phyloP scores from a whole-genome alignment of 2,113 vertebrate species.

The Falco punctatus region DNA sequence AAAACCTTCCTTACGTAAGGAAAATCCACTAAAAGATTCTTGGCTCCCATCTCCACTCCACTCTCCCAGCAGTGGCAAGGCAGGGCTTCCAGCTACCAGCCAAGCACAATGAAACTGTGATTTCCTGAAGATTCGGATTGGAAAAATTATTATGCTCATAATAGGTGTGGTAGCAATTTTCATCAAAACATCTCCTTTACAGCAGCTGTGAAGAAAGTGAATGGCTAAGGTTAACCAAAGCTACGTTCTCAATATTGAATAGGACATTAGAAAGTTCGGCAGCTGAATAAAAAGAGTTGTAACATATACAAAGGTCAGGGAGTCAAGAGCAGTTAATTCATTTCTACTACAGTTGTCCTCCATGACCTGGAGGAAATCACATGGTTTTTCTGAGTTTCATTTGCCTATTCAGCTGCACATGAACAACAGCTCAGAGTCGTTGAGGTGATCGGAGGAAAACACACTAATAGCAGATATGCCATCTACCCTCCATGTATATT shows the following conservation, averaged over 20 bases:
- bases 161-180: neutral
- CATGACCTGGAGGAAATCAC: neutral
- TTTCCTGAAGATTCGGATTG: neutral
- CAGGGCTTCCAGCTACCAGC: neutral
- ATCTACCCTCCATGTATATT: neutral
- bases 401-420: neutral
- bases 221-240: neutral
- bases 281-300: neutral
- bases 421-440: neutral
- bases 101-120: neutral
- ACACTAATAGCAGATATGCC: neutral
- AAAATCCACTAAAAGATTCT: neutral
- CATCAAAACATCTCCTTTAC: neutral
- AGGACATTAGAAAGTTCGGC: neutral
- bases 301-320: neutral
- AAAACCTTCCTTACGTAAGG: neutral
- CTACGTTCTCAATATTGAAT: neutral
- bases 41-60: neutral
- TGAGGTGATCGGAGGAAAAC: neutral
- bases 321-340: neutral
- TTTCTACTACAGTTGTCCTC: neutral
- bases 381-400: neutral
- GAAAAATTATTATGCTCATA: neutral
- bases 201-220: neutral
- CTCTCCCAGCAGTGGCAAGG: neutral